Evolutionary conservation across 2,888 invertebrate species (phyloP), one percentile per base, ranked within the genome.

Genomic region (Hypena proboscidalis): DNA sequence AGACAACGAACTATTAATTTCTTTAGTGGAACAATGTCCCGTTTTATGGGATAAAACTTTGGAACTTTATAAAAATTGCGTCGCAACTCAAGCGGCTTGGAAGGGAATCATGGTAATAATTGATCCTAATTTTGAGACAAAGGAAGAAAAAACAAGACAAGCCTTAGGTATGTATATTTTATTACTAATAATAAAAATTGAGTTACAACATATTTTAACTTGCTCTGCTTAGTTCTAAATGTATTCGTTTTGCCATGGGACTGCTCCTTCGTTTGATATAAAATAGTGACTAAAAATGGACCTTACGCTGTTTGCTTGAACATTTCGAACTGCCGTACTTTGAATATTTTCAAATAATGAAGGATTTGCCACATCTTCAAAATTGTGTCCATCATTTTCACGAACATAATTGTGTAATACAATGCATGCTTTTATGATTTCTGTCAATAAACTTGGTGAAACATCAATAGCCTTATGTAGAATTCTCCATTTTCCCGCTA

Each of bases 351-450:
- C 55, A 55, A 58, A 58, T 53, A 56, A 58, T 53, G 32, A 14
- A 50, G 58, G 40, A 55, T 47, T 54, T 58, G 43, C 48, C 59
- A 51, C 53, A 56, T 57, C 54, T 57, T 54, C 59, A 57, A 57
- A 51, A 51, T 54, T 56, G 46, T 57, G 54, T 54, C 58, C 52
- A 53, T 55, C 60, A 50, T 48, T 22, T 53, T 49, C 46, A 50
- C 56, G 55, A 39, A 57, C 61, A 11, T 53, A 61, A 58, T 56
- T 58, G 49, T 61, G 58, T 53, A 61, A 47, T 53, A 48, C 44
- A 26, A 39, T 39, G 38, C 38, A 39, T 39, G 38, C 32, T 32
- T 39, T 39, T 39, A 39, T 38, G 26, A 52, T 47, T 34, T 51
- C 39, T 36, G 37, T 43, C 33, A 45, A 38, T 44, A 58, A 50